Evolutionary conservation across 1,140 invertebrate genomes (phyloP).

Genomic region (Drosophila lacteicornis): DNA sequence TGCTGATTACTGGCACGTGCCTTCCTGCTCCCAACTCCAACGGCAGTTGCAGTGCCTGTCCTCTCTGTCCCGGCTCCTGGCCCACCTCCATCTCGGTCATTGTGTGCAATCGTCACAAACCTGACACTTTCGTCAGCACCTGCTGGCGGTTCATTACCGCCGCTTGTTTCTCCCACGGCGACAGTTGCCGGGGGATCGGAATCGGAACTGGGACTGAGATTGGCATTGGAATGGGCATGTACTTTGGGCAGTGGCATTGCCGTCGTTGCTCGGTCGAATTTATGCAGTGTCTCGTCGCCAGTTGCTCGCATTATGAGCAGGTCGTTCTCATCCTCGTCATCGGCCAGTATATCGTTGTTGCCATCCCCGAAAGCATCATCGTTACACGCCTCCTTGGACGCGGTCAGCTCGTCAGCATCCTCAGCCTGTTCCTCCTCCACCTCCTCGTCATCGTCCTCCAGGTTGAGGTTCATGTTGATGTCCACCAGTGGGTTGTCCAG

Average conservation of each 20-base stretch:
- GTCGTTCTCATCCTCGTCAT: slow-evolving; percentile 39
- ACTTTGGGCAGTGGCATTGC: slow-evolving; percentile 20
- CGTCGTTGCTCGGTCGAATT: slow-evolving; percentile 40
- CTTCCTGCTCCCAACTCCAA: slow-evolving; percentile 36
- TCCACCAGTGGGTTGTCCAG: slow-evolving; percentile 82
- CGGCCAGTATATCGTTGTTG: slow-evolving; percentile 65
- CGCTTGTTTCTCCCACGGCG: slow-evolving; percentile 55
- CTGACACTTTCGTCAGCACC: slow-evolving; percentile 56
- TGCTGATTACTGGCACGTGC: slow-evolving; percentile 72
- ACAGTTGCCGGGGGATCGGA: not conserved
- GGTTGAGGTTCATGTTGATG: slow-evolving; percentile 81
- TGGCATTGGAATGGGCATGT: slow-evolving; percentile 1
- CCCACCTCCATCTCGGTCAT: slow-evolving; percentile 31
- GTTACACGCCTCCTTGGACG: slow-evolving; percentile 64
- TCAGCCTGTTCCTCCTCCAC: slow-evolving; percentile 42
- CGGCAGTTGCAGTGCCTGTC: too few species aligned
- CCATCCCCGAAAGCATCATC: slow-evolving; percentile 55
- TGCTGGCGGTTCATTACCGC: slow-evolving; percentile 56
- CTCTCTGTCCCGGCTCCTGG: not conserved
- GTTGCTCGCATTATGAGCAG: slow-evolving; percentile 61
- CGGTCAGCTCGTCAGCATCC: slow-evolving; percentile 13
- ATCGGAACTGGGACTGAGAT: slow-evolving; percentile 4
- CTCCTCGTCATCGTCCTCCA: slow-evolving; percentile 52
- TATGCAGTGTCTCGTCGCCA: slow-evolving; percentile 54
- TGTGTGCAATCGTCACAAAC: slow-evolving; percentile 67